phyloP scores from a whole-genome alignment of 2,888 invertebrate species.

The Sesamia inferens region DNA sequence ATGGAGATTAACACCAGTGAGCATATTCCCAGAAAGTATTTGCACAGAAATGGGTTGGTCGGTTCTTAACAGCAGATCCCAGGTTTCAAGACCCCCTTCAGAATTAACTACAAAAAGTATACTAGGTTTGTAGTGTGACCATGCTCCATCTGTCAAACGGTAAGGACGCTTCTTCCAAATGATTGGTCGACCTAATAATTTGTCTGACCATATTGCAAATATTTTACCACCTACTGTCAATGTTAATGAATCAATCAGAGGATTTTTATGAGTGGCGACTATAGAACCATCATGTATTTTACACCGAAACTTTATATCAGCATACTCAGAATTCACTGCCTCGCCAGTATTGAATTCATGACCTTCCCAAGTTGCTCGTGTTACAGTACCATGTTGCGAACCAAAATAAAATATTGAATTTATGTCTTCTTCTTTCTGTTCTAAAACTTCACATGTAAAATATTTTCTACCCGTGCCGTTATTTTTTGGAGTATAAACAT shows the following conservation, averaged over 20 bases:
- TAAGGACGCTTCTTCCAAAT: constrained; percentile 91
- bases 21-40: constrained; percentile 91
- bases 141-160: constrained; percentile 91
- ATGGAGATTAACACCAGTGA: constrained; percentile 91
- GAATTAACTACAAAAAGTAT: constrained; percentile 92
- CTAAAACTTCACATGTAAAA: constrained; percentile 77
- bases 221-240: constrained; percentile 94
- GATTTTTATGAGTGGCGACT: constrained; percentile 90
- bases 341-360: constrained; percentile 91
- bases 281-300: constrained; percentile 93
- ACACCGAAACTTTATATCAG: constrained; percentile 82
- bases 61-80: constrained; percentile 93
- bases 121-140: constrained; percentile 94
- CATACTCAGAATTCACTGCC: constrained; percentile 90
- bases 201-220: constrained; percentile 94
- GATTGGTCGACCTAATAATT: constrained; percentile 90
- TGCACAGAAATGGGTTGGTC: constrained; percentile 92
- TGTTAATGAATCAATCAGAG: constrained; percentile 90
- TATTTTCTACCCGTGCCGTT: constrained; percentile 82
- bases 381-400: constrained; percentile 84
- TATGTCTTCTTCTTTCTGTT: constrained; percentile 76
- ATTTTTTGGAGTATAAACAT: constrained; percentile 75
- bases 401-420: constrained; percentile 79
- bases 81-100: constrained; percentile 94
- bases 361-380: constrained; percentile 91